Evolutionary conservation across 2,113 vertebrate genomes (phyloP).

Genomic region (Bujurquina vittata): DNA sequence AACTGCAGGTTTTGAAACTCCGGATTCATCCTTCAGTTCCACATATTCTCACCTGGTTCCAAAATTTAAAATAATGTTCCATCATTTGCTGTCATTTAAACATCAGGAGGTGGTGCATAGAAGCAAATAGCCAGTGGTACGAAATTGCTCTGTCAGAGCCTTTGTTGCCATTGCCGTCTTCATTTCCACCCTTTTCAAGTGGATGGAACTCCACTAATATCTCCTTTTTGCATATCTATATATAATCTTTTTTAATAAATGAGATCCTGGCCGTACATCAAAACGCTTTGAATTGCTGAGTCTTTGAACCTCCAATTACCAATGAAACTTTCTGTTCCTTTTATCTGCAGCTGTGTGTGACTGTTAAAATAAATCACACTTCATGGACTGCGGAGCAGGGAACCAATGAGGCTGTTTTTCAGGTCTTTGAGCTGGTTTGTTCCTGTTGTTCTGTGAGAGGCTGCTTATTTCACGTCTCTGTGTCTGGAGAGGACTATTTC

Average conservation of each 20-base stretch:
- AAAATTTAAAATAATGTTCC: neutral
- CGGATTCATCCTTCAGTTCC: neutral
- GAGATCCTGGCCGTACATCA: conserved; percentile 6
- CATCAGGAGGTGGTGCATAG: neutral
- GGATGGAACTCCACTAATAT: neutral
- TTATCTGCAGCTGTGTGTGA: neutral
- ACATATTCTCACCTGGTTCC: neutral
- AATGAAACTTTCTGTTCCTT: neutral
- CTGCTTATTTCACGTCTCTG: conserved; percentile 37
- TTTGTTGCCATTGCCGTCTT: neutral
- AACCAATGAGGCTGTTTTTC: neutral
- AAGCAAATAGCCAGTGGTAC: neutral
- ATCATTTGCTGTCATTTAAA: neutral
- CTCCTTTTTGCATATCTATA: neutral
- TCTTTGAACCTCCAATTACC: conserved; percentile 6
- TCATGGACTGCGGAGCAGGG: neutral
- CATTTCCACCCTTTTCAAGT: neutral
- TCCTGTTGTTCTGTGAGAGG: neutral
- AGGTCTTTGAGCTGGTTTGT: neutral
- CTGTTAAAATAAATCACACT: neutral
- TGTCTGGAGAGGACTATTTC: conserved; percentile 22
- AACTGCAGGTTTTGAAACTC: neutral
- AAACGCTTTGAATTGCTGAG: neutral
- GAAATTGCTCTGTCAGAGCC: neutral
- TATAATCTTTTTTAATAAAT: conserved; percentile 3